Conservation (phyloP, 2,888 invertebrate genomes). For the Altica lythri region DNA sequence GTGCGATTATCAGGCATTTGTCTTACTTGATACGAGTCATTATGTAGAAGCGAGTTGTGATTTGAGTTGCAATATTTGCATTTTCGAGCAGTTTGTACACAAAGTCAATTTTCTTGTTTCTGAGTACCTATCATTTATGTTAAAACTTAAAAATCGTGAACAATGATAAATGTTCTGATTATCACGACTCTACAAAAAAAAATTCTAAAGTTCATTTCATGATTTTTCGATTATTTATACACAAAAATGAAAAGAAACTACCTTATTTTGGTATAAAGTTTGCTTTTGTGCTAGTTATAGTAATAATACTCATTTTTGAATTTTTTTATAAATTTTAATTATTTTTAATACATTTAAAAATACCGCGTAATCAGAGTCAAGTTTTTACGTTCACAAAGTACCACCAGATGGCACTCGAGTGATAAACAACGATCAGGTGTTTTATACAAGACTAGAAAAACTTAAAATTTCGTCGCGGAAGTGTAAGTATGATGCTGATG, state of each 20-base stretch:
- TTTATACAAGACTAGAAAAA: neutral
- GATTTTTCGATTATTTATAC: neutral
- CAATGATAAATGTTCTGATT: conserved; percentile 1
- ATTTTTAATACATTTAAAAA: conserved; percentile 3
- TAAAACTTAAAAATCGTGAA: neutral
- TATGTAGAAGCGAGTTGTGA: conserved; percentile 20
- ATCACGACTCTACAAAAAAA: neutral
- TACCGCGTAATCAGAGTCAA: neutral
- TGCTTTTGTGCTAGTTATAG: conserved; percentile 8
- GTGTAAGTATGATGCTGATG: conserved; percentile 22
- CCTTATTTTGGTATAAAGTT: too few relatives aligned
- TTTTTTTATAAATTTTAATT: neutral
- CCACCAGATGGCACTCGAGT: conserved; percentile 21
- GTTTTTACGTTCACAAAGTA: conserved; percentile 14
- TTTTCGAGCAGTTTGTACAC: conserved; percentile 4
- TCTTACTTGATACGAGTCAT: neutral
- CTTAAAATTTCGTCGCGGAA: too few relatives aligned
- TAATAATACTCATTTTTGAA: conserved; percentile 1
- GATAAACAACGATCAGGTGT: conserved; percentile 16
- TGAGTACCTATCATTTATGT: neutral
- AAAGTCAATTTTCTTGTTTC: neutral
- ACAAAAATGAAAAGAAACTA: conserved; percentile 7
- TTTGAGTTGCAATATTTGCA: conserved; percentile 15
- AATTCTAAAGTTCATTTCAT: conserved; percentile 3
- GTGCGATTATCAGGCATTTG: neutral